Conservation (phyloP, 2,888 invertebrate species). For the Lasioglossum malachurum region DNA sequence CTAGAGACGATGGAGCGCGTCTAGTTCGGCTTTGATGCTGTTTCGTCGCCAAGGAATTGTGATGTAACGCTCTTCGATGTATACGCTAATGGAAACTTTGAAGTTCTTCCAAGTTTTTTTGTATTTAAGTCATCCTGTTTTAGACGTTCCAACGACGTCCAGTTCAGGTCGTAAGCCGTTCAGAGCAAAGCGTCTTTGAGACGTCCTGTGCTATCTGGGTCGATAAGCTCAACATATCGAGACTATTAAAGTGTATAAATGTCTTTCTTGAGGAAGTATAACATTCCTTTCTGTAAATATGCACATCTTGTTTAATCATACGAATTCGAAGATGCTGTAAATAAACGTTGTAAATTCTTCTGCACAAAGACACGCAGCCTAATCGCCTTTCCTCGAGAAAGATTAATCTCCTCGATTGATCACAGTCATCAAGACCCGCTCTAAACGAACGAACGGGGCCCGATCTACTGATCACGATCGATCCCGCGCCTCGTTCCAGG, state of each 20-base stretch:
- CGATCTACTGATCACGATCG: slow-evolving; percentile 13
- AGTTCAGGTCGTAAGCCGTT: no score
- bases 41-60: background rate
- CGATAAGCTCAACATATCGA: background rate
- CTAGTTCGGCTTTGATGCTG: background rate
- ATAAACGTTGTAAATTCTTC: no score
- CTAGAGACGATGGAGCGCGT: background rate
- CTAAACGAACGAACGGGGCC: slow-evolving; percentile 8
- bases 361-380: background rate
- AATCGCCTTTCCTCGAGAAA: background rate
- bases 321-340: background rate
- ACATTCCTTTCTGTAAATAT: background rate
- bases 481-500: background rate
- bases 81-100: no score
- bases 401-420: background rate
- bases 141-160: no score
- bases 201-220: no score
- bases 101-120: no score
- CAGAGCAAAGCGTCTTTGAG: no score
- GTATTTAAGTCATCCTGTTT: no score
- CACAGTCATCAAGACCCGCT: background rate
- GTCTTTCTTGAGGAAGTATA: background rate
- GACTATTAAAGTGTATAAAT: no score
- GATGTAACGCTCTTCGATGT: background rate
- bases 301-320: background rate